Conservation (phyloP, 2,797 vertebrate species). For the Trematocara caparti region DNA sequence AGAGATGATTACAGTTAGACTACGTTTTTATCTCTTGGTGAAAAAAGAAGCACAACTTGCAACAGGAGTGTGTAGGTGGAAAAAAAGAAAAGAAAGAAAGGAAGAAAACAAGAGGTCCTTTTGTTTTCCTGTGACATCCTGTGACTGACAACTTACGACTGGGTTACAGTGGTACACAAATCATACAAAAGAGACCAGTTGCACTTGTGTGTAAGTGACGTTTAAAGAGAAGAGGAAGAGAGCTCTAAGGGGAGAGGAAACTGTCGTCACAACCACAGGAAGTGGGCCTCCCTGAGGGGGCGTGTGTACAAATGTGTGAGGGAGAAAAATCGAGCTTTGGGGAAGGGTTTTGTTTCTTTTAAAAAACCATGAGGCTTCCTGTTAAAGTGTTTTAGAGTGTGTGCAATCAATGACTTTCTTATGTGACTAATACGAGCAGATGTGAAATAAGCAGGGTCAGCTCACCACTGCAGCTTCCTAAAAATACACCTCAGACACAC, state of each 20-base stretch:
- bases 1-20: slow-evolving; percentile 4
- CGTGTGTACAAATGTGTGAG: background rate
- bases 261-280: slow-evolving; percentile 62
- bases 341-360: background rate
- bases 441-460: background rate
- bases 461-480: background rate
- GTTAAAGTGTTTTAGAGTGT: slow-evolving; percentile 18
- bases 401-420: background rate
- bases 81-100: background rate
- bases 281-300: slow-evolving; percentile 57
- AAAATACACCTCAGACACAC: slow-evolving; percentile 26
- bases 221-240: slow-evolving; percentile 41
- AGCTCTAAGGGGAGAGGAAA: slow-evolving; percentile 46
- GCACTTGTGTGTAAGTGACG: slow-evolving; percentile 15
- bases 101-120: slow-evolving; percentile 1
- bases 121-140: slow-evolving; percentile 38
- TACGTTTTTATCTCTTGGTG: slow-evolving; percentile 4
- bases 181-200: slow-evolving; percentile 1
- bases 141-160: slow-evolving; percentile 27
- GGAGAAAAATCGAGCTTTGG: background rate
- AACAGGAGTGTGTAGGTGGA: background rate
- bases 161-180: slow-evolving; percentile 17
- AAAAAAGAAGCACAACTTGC: background rate
- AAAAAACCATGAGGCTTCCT: slow-evolving; percentile 57
- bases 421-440: background rate